Evolutionary conservation across 2,888 invertebrate species (phyloP).

Genomic region (Physocephala rufipes): DNA sequence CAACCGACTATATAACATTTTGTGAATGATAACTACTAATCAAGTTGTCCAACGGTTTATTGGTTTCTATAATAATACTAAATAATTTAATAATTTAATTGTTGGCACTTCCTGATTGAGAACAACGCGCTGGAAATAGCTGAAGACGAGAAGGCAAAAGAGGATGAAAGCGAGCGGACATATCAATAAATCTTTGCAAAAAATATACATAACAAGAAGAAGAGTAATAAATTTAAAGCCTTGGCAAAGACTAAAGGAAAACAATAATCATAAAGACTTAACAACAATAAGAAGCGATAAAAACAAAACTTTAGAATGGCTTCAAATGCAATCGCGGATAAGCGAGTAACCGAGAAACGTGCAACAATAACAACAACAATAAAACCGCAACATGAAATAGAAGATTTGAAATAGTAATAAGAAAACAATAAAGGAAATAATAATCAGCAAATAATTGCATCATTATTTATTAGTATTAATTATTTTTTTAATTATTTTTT

Average conservation of each 20-base stretch:
- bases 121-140: too few relatives aligned
- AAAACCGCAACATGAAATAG: too few relatives aligned
- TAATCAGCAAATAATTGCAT: not conserved
- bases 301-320: not conserved
- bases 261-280: not conserved
- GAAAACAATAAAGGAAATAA: too few relatives aligned
- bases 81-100: not conserved
- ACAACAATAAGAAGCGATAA: not conserved
- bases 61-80: not conserved
- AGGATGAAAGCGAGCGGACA: too few relatives aligned
- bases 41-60: slow-evolving; percentile 1
- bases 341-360: too few relatives aligned
- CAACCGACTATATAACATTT: not conserved
- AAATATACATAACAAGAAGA: not conserved
- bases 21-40: not conserved
- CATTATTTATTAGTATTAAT: not conserved
- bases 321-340: too few relatives aligned
- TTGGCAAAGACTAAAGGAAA: too few relatives aligned
- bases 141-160: not conserved
- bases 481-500: not conserved
- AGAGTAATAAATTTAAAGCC: too few relatives aligned
- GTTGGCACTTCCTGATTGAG: slow-evolving; percentile 5
- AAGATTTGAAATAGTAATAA: too few relatives aligned
- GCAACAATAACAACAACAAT: too few relatives aligned
- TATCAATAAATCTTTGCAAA: not conserved